phyloP scores from a whole-genome alignment of 2,113 vertebrate genomes.

The Halichoeres trimaculatus region DNA sequence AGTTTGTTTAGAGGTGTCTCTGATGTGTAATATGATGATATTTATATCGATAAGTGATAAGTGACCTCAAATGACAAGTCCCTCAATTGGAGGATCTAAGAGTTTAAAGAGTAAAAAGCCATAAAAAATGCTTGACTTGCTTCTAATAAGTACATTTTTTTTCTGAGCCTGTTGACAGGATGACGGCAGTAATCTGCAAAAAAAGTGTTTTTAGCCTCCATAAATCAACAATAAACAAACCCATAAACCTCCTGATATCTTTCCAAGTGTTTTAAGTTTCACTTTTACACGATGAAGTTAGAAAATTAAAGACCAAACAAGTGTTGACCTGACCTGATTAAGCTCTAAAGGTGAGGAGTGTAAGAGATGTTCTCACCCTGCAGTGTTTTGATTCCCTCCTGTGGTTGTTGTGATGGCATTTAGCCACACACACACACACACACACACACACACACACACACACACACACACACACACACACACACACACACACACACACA shows the following conservation, averaged over 20 bases:
- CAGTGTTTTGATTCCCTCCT: constrained; percentile 8
- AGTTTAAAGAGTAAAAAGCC: too few relatives aligned
- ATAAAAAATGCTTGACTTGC: too few relatives aligned
- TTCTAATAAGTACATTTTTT: too few relatives aligned
- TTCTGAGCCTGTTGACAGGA: too few relatives aligned
- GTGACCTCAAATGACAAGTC: too few relatives aligned
- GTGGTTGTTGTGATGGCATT: constrained; percentile 6
- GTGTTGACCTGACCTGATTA: not conserved
- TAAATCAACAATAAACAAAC: not conserved
- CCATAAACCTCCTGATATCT: not conserved
- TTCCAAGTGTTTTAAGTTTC: not conserved
- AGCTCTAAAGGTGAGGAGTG: not conserved
- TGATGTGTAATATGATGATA: too few relatives aligned
- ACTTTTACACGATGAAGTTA: not conserved
- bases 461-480: constrained; percentile 13
- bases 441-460: not conserved
- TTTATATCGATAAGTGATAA: too few relatives aligned
- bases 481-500: not conserved
- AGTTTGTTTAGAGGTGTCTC: too few relatives aligned
- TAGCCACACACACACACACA: not conserved
- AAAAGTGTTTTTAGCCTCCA: not conserved
- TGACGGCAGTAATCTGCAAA: too few relatives aligned
- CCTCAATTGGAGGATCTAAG: too few relatives aligned
- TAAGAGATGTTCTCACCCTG: not conserved
- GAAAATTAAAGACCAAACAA: rapidly evolving